Base-by-base conservation (phyloP, 2,797 vertebrate genomes). In the Argya squamiceps region DNA sequence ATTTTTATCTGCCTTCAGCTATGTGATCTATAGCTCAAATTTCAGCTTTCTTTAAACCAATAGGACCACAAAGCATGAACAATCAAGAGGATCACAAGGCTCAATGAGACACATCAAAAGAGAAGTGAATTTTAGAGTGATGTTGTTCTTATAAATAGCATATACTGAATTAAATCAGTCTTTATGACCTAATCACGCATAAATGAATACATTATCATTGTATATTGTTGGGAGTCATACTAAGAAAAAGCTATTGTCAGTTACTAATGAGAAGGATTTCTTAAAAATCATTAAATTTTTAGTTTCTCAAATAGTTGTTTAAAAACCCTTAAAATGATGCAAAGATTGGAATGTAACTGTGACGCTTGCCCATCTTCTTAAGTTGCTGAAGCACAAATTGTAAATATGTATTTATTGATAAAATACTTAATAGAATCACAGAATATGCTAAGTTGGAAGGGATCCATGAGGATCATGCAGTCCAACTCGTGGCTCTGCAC, bases 401-500 rank as follows among this genome's bases (percentile, higher is more conserved):
- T 39, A 75, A 76, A 47, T 59, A 15, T 19, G 24, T 52, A 11
- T 78, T 26, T 52, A 15, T 30, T 80, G 58, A 44, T 34, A 63
- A 60, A 88, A 58, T 43, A 6, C 16, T 30, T 41, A 15, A 23
- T 6, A 15, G n/a, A 50, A 39, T 70, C 29, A 77, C 15, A 34
- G 30, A 58, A 36, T 36, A 34, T 4, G 15, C 18, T 52, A 30
- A 47, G 6, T 29, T 41, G 39, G 58, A 52, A 41, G 15, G 26
- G 15, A 32, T 4, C 39, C 30, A 12, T 2, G 2, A 27, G 24
- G n/a, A 50, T 50, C 17, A 58, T 6, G 2, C 1, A 20, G 24
- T 39, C 18, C 24, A 30, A 0, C 6, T 18, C 21, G 24, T 64
- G 37, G 4, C 12, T 12, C 2, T 20, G 58, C 30, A 8, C 29